Evolutionary conservation across 2,888 invertebrate genomes (phyloP).

Genomic region (Andrena hattorfiana): DNA sequence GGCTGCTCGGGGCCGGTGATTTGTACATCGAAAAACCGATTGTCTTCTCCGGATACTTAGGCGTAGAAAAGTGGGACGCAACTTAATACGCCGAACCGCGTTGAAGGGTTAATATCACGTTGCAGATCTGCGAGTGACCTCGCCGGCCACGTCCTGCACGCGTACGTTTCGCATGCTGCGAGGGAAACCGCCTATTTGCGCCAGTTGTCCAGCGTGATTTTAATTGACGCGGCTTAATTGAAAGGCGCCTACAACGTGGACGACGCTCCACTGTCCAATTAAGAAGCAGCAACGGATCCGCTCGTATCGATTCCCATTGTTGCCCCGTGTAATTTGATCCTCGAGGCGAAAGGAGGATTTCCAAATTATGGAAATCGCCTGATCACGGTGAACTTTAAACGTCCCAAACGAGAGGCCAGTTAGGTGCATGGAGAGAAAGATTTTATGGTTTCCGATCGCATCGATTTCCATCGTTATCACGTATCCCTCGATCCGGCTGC

Average conservation of each 20-base stretch:
- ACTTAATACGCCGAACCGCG: slow-evolving; percentile 64
- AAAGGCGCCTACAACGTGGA: background rate
- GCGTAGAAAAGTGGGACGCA: slow-evolving; percentile 48
- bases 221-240: slow-evolving; percentile 25
- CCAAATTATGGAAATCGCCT: no score
- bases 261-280: background rate
- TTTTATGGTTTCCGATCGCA: background rate
- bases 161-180: slow-evolving; percentile 38
- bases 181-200: slow-evolving; percentile 11
- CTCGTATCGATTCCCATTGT: no score
- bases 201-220: slow-evolving; percentile 26
- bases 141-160: slow-evolving; percentile 22
- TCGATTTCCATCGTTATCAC: background rate
- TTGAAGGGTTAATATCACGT: slow-evolving; percentile 61
- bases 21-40: slow-evolving; percentile 48
- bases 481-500: background rate
- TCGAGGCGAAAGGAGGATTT: no score
- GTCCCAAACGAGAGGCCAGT: background rate
- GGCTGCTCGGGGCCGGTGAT: background rate
- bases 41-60: slow-evolving; percentile 40
- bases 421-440: no score
- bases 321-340: no score
- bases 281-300: no score
- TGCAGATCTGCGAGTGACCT: slow-evolving; percentile 55
- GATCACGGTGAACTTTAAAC: background rate